Conservation (phyloP, 2,888 invertebrate genomes). For the Xiphydria camelus region DNA sequence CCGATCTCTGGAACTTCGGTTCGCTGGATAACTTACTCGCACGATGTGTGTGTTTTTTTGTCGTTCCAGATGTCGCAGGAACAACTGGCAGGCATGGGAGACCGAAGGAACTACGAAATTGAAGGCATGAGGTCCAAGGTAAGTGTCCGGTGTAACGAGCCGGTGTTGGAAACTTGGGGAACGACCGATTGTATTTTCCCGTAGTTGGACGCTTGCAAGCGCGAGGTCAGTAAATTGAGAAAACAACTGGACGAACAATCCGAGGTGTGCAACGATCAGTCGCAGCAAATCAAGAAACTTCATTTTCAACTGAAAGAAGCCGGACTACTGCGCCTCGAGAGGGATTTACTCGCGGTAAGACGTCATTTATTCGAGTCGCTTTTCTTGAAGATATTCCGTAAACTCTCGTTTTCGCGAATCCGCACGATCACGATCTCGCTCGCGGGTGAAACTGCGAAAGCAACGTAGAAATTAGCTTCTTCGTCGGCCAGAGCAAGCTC, state of each 20-base stretch:
- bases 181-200: too few relatives aligned
- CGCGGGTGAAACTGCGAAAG: too few relatives aligned
- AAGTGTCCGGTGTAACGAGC: conserved; percentile 3
- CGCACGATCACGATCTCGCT: too few relatives aligned
- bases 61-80: conserved; percentile 29
- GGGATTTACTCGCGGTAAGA: conserved; percentile 33
- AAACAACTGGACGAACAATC: conserved; percentile 29
- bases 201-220: conserved; percentile 30
- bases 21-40: background rate
- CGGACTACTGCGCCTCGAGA: conserved; percentile 29
- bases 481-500: conserved; percentile 29
- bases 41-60: background rate
- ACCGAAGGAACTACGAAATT: conserved; percentile 26
- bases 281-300: conserved; percentile 34
- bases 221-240: conserved; percentile 30
- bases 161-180: too few relatives aligned
- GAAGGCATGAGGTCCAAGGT: conserved; percentile 33
- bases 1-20: background rate
- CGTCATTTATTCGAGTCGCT: background rate
- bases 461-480: too few relatives aligned
- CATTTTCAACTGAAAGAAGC: conserved; percentile 22
- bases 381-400: background rate
- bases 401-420: too few relatives aligned
- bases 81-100: conserved; percentile 23
- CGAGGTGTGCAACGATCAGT: conserved; percentile 25